A percentile compares a stretch with the other conserved stretches of the same genome.
These are phyloP conservation scores for Drosophila bocqueti DNA, from an alignment of 1,140 invertebrate species.

Conservation along the genomic window DNA sequence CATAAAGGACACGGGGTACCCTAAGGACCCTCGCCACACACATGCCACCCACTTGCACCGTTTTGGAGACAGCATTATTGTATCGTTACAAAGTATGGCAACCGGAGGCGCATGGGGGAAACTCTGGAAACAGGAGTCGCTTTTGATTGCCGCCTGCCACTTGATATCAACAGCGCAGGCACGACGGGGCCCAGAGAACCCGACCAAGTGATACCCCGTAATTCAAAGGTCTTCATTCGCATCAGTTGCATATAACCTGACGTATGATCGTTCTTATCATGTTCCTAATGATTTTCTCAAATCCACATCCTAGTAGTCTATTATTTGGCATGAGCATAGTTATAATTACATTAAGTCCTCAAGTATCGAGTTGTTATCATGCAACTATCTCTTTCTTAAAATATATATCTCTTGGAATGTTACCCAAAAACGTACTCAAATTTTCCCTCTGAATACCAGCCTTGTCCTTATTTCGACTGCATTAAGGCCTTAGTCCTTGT, in stretches of 20 bases:
- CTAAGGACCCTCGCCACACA: constrained; percentile 16
- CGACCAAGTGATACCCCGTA: neutral
- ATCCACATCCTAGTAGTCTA: too few species aligned
- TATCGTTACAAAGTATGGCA: constrained; percentile 50
- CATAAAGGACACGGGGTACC: constrained; percentile 34
- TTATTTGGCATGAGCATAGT: too few species aligned
- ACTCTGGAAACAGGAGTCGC: constrained; percentile 11
- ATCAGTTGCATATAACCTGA: neutral
- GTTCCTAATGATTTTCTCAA: too few species aligned
- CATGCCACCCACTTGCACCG: constrained; percentile 14
- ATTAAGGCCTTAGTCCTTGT: neutral
- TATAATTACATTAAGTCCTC: too few species aligned
- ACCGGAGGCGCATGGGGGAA: neutral
- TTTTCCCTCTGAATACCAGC: too few species aligned
- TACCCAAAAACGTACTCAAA: too few species aligned
- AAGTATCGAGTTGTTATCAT: too few species aligned
- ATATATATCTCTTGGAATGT: too few species aligned
- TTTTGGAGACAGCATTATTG: constrained; percentile 54
- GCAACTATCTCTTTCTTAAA: too few species aligned
- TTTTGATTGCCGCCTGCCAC: constrained; percentile 66
- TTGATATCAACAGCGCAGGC: constrained; percentile 45
- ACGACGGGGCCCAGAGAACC: neutral
- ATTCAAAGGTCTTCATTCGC: neutral
- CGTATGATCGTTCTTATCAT: too few species aligned
- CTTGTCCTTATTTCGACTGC: too few species aligned